Conservation (phyloP, 2,113 vertebrate genomes). For the Alouatta palliata region DNA sequence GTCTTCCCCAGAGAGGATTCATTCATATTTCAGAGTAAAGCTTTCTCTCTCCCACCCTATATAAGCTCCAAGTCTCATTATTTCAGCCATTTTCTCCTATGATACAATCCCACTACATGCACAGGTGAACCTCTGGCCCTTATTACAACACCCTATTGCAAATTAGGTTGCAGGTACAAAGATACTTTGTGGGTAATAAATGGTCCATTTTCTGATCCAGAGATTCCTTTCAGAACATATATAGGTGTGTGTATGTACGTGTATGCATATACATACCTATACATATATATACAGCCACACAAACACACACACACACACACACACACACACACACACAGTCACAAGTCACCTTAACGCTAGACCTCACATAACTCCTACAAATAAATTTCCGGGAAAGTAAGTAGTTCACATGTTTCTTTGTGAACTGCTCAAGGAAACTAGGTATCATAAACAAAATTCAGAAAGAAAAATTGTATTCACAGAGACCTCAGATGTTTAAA, state of each 20-base stretch:
- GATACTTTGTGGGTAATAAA: background rate
- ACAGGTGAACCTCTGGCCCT: background rate
- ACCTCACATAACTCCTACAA: background rate
- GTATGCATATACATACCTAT: no score
- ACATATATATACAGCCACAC: no score
- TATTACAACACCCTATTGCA: background rate
- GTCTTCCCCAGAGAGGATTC: background rate
- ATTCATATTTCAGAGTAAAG: background rate
- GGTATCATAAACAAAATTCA: background rate
- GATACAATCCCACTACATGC: background rate
- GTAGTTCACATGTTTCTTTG: background rate
- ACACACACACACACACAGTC: background rate
- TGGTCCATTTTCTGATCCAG: background rate
- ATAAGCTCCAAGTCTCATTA: background rate
- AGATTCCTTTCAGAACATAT: background rate
- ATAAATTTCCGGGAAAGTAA: background rate
- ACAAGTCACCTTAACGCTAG: background rate
- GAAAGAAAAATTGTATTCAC: background rate
- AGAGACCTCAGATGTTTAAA: background rate
- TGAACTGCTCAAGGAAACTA: background rate
- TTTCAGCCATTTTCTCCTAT: background rate
- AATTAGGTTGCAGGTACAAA: background rate
- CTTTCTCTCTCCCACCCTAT: background rate
- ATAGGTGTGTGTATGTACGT: background rate
- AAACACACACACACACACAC: no score